Conservation (phyloP, 2,888 invertebrate genomes). For the Philopedon plagiatum region DNA sequence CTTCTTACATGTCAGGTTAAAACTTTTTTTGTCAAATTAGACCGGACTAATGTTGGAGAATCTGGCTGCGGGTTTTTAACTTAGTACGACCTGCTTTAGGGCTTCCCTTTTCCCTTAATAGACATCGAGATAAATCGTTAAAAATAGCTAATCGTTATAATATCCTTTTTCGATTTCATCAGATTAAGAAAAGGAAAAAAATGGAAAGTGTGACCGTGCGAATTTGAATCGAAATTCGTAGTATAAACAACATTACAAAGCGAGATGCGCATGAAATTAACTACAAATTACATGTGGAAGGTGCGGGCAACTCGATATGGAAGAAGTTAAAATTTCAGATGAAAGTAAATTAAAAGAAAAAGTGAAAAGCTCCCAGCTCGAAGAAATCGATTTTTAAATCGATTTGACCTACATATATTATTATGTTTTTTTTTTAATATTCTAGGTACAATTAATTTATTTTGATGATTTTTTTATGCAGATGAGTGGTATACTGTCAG, state of each 20-base stretch:
- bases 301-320: not conserved
- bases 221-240: not conserved
- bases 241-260: conserved; percentile 8
- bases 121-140: no score
- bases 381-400: conserved; percentile 29
- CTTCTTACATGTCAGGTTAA: no score
- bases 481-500: not conserved
- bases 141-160: no score
- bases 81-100: no score
- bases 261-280: not conserved
- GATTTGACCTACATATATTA: conserved; percentile 1
- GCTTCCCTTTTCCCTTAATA: no score
- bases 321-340: conserved; percentile 18
- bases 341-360: conserved; percentile 35
- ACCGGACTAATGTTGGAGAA: no score
- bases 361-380: conserved; percentile 26
- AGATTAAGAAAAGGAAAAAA: not conserved
- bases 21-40: no score
- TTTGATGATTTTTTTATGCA: not conserved
- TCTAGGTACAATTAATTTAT: conserved; percentile 3
- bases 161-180: no score
- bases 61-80: no score
- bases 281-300: not conserved
- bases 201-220: conserved; percentile 12
- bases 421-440: conserved; percentile 5